Percentiles rank a stretch among this genome's conserved stretches.
These are phyloP conservation scores for Philopotamus ludificatus DNA, from an alignment of 1,140 invertebrate genomes.

Conservation along the genomic window DNA sequence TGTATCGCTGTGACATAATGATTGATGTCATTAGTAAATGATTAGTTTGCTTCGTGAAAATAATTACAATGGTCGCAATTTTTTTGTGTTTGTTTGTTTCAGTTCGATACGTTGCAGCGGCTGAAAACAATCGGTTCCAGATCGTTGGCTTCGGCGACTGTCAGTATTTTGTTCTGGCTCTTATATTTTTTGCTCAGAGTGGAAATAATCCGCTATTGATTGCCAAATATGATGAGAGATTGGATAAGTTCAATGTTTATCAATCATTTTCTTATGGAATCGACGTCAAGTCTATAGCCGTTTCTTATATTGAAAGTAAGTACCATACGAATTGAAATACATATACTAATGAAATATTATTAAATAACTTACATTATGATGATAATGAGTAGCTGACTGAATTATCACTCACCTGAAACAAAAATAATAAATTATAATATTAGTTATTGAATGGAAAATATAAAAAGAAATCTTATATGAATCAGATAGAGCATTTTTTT, in stretches of 20 bases:
- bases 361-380: too few relatives aligned
- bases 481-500: background rate
- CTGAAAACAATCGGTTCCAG: conserved; percentile 12
- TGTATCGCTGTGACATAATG: background rate
- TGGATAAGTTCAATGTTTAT: background rate
- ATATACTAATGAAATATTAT: too few relatives aligned
- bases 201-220: conserved; percentile 15
- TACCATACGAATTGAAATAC: too few relatives aligned
- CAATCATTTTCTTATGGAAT: conserved; percentile 16
- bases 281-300: conserved; percentile 13
- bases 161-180: background rate
- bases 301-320: conserved; percentile 20
- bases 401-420: background rate
- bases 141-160: background rate
- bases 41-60: background rate
- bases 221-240: conserved; percentile 1
- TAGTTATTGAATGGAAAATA: background rate
- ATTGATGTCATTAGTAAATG: background rate
- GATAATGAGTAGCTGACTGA: too few relatives aligned
- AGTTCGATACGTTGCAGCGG: conserved; percentile 32
- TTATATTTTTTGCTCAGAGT: conserved; percentile 20
- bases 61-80: background rate
- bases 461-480: background rate
- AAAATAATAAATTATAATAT: background rate
- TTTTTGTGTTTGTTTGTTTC: conserved; percentile 8